These are phyloP conservation scores for Cephalotes varians DNA, from an alignment of 2,888 invertebrate genomes.

Conservation along the genomic window DNA sequence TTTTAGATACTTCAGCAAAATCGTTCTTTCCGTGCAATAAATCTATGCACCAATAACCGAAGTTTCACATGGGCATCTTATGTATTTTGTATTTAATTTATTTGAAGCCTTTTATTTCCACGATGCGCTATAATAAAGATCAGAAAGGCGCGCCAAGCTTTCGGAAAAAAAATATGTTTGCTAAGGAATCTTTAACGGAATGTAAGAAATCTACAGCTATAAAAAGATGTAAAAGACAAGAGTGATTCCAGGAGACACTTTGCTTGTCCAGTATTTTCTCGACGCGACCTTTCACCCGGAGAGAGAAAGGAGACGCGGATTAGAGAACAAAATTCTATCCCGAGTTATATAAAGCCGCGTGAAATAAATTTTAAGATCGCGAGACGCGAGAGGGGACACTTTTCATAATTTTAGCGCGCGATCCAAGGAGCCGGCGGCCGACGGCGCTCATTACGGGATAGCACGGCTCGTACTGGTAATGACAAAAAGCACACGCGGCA, in stretches of 20 bases:
- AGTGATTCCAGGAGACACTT: not conserved
- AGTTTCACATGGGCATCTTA: too few relatives aligned
- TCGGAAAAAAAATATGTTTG: not conserved
- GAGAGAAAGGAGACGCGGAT: not conserved
- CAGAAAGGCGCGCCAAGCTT: not conserved
- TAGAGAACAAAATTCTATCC: not conserved
- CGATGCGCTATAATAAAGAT: not conserved
- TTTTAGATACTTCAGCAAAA: too few relatives aligned
- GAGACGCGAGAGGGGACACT: not conserved
- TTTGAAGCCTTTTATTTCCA: constrained; percentile 38
- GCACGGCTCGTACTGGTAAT: constrained; percentile 76
- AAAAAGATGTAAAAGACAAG: not conserved
- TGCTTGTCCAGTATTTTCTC: not conserved
- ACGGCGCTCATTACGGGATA: constrained; percentile 78
- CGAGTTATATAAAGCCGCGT: not conserved
- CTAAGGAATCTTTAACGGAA: not conserved
- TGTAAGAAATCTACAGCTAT: too few relatives aligned
- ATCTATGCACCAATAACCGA: too few relatives aligned
- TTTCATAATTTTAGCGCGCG: constrained; percentile 49
- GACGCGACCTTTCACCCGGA: not conserved
- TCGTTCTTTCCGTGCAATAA: too few relatives aligned
- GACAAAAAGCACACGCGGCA: constrained; percentile 83
- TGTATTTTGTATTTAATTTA: too few relatives aligned
- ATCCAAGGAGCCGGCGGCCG: constrained; percentile 64
- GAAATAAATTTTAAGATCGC: constrained; percentile 7